These are phyloP conservation scores for Dromaius novaehollandiae DNA, from an alignment of 2,113 vertebrate genomes.

Conservation along the genomic window DNA sequence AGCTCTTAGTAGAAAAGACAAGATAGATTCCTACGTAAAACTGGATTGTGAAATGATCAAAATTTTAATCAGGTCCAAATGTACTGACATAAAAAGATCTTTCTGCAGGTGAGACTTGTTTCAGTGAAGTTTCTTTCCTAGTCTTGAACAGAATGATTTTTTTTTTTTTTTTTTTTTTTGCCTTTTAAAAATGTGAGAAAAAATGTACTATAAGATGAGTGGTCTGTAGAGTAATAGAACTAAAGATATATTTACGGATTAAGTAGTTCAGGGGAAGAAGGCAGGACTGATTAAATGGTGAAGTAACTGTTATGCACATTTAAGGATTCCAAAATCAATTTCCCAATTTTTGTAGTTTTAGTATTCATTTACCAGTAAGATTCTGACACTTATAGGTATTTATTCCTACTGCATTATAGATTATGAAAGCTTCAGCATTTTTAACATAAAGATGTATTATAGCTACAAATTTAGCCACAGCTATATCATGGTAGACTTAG, in stretches of 20 bases:
- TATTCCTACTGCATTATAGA: background rate
- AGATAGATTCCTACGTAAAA: background rate
- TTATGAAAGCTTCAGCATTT: background rate
- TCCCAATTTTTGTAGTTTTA: background rate
- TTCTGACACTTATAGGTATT: background rate
- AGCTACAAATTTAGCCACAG: background rate
- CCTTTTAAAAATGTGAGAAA: background rate
- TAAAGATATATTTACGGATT: background rate
- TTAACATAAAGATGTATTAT: background rate
- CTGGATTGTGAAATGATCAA: background rate
- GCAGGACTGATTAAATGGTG: background rate
- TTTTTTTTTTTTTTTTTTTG: background rate
- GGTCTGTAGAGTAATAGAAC: background rate
- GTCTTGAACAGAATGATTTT: background rate
- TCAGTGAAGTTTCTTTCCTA: background rate
- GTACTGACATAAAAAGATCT: rapidly evolving
- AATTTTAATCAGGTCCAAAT: background rate
- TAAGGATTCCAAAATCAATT: background rate
- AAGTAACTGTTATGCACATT: background rate
- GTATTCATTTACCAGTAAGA: background rate
- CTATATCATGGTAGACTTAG: background rate
- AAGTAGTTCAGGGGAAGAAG: background rate
- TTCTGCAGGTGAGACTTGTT: background rate
- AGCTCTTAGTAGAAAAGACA: background rate
- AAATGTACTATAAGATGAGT: background rate